phyloP scores from a whole-genome alignment of 2,797 vertebrate genomes.

The Hydrophis major region DNA sequence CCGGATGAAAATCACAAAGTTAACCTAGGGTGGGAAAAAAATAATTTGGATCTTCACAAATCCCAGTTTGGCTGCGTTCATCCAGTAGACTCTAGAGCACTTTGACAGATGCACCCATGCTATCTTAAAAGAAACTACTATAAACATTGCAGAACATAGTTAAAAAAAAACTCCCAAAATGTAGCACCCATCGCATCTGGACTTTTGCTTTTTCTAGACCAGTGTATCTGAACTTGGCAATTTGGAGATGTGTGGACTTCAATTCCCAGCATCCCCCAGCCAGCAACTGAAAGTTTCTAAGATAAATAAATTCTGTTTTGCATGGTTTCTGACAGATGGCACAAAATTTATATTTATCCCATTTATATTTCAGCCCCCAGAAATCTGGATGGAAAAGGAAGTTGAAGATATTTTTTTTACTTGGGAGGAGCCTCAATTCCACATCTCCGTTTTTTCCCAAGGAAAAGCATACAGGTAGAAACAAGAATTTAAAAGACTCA shows the following conservation, averaged over 20 bases:
- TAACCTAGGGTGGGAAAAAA: slow-evolving; percentile 76
- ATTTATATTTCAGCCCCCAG: background rate
- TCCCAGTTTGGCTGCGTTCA: background rate
- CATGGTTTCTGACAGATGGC: background rate
- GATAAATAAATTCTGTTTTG: background rate
- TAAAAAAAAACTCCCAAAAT: background rate
- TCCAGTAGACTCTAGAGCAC: background rate
- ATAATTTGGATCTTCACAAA: background rate
- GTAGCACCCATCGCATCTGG: background rate
- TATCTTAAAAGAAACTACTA: background rate
- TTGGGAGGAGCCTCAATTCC: background rate
- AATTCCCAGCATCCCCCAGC: background rate
- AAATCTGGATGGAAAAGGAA: background rate
- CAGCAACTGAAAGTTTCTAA: background rate
- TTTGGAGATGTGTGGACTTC: background rate
- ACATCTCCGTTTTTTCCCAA: background rate
- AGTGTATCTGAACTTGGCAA: background rate
- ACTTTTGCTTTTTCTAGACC: background rate
- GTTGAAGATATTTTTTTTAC: background rate
- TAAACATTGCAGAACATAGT: background rate
- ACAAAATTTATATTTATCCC: background rate
- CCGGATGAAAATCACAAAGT: slow-evolving; percentile 90
- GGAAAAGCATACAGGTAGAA: background rate
- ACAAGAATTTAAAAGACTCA: background rate
- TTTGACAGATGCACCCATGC: background rate